Evolutionary conservation across 2,113 vertebrate genomes (phyloP).

Genomic region (Ochotona princeps): DNA sequence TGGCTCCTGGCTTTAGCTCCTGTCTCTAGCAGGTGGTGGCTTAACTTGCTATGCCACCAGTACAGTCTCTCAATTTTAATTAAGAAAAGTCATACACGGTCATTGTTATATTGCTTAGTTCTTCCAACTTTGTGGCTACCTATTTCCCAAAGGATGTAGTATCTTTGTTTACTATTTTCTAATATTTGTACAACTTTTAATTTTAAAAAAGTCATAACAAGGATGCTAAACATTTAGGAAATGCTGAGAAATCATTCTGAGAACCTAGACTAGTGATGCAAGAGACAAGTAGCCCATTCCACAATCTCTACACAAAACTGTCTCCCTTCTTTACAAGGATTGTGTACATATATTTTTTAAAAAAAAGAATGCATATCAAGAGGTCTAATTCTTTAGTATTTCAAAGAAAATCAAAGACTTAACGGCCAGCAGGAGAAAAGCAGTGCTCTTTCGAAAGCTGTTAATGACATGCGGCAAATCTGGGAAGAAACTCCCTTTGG

Average conservation of each 20-base stretch:
- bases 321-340: slow-evolving; percentile 56
- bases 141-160: too few species aligned
- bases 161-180: too few species aligned
- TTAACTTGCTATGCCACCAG: too few species aligned
- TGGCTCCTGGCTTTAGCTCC: too few species aligned
- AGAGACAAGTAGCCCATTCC: neutral
- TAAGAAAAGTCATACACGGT: too few species aligned
- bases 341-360: slow-evolving; percentile 24
- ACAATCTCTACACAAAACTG: slow-evolving; percentile 42
- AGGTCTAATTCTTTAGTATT: neutral
- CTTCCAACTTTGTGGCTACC: too few species aligned
- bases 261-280: too few species aligned
- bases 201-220: too few species aligned
- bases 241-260: neutral
- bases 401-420: slow-evolving; percentile 55
- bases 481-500: neutral
- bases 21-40: too few species aligned
- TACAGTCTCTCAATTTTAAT: too few species aligned
- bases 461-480: neutral
- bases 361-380: neutral
- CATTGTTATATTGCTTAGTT: too few species aligned
- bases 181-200: too few species aligned
- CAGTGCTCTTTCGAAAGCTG: neutral
- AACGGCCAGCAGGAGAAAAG: slow-evolving; percentile 38
- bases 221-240: neutral